Conservation (phyloP, 2,797 vertebrate genomes). For the Pseudochromis fuscus region DNA sequence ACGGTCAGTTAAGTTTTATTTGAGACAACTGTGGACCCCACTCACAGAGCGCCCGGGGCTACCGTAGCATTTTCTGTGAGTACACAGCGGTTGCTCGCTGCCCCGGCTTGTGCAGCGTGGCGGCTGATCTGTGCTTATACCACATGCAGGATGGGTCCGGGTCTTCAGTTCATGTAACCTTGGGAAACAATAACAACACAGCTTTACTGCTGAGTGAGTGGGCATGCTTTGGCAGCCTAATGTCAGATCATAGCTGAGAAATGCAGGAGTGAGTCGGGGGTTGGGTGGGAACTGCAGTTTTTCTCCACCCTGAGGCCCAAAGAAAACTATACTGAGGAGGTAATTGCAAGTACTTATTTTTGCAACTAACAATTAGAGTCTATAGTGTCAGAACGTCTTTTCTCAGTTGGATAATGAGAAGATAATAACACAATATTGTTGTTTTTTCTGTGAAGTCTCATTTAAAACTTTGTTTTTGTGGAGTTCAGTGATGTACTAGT, state of each 20-base stretch:
- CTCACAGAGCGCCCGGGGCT: constrained; percentile 21
- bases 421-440: background rate
- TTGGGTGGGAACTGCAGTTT: constrained; percentile 14
- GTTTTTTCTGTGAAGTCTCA: background rate
- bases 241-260: constrained; percentile 50
- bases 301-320: constrained; percentile 4
- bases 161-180: constrained; percentile 52
- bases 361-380: constrained; percentile 23
- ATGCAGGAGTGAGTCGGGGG: constrained; percentile 11
- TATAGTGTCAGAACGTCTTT: constrained; percentile 8
- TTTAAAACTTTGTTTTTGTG: too few species aligned
- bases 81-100: constrained; percentile 32
- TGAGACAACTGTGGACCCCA: constrained; percentile 28
- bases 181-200: constrained; percentile 58
- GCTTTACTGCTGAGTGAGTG: constrained; percentile 50
- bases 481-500: too few species aligned
- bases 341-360: constrained; percentile 35
- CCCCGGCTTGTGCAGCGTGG: constrained; percentile 34
- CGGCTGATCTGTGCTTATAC: constrained; percentile 46
- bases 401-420: constrained; percentile 1
- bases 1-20: constrained; percentile 43
- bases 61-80: constrained; percentile 26
- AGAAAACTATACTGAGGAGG: constrained; percentile 13
- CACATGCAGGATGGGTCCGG: constrained; percentile 40
- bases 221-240: constrained; percentile 49